These are phyloP conservation scores for Anticlea derivata DNA, from an alignment of 2,888 invertebrate species.

Conservation along the genomic window DNA sequence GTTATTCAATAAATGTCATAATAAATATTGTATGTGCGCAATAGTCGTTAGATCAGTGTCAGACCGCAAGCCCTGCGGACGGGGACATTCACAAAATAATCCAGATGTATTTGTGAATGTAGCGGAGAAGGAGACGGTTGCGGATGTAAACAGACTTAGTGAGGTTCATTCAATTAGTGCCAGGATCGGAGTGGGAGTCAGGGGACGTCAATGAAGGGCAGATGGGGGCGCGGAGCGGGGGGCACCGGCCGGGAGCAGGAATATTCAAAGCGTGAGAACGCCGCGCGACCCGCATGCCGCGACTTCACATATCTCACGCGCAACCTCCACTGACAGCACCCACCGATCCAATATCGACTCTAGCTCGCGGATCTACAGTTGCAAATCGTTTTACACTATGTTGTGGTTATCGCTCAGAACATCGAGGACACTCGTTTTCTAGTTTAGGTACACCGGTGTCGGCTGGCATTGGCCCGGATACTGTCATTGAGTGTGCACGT, in stretches of 20 bases:
- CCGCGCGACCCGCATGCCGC: conserved; percentile 82
- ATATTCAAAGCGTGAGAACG: conserved; percentile 84
- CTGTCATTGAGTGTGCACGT: conserved; percentile 76
- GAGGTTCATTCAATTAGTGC: conserved; percentile 75
- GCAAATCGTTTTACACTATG: conserved; percentile 45
- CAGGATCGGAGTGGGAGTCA: conserved; percentile 69
- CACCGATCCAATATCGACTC: conserved; percentile 52
- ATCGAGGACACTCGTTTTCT: conserved; percentile 84
- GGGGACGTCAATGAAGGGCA: conserved; percentile 78
- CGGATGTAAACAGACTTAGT: conserved; percentile 71
- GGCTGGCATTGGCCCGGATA: conserved; percentile 83
- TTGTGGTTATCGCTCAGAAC: conserved; percentile 78
- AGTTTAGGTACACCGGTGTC: conserved; percentile 77
- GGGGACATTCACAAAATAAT: conserved; percentile 19
- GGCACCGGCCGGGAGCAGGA: conserved; percentile 70
- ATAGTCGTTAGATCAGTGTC: conserved; percentile 30
- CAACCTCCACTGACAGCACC: conserved; percentile 63
- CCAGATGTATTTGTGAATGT: conserved; percentile 34
- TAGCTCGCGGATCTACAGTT: conserved; percentile 52
- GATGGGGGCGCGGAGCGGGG: conserved; percentile 51
- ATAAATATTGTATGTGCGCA: conserved; percentile 21
- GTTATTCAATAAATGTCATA: conserved; percentile 17
- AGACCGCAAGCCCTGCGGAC: conserved; percentile 27
- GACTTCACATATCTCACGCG: conserved; percentile 83
- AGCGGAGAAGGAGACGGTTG: conserved; percentile 46